Base-by-base conservation (phyloP, 2,888 invertebrate genomes). In the Ectemnius lituratus region DNA sequence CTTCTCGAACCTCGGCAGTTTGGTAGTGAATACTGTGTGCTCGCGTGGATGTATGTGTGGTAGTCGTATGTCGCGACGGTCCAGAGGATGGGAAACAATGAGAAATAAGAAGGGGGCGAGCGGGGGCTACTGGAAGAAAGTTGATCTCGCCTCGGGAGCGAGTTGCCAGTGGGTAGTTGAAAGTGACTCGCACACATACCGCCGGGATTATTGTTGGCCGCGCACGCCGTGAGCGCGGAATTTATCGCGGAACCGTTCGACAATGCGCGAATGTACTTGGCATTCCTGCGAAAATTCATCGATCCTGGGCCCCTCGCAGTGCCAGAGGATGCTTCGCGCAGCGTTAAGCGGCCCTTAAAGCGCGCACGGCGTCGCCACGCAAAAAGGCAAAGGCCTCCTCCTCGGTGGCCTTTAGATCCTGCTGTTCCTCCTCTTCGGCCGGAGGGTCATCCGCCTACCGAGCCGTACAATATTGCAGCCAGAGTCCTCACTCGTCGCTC, bases 381-480 rank as follows among this genome's bases (percentile, higher is more conserved):
- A 62, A 58, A 70, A 69, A 71, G 61, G n/a, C 23, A 70, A 73
- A 78, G 70, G 73, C 69, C 76, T 37, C 37, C 37, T 37, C 37
- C 37, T 80, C 20, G 72, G 27, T 67, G 70, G 69, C 73, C 66
- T 67, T 76, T 73, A 70, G 76, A 73, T 66, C 67, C 73, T 57
- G 66, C 66, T 37, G 37, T 37, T 37, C 37, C 37, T 37, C 11
- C 37, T 6, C 37, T 37, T 11, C 76, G 76, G 76, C 78, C 81
- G 63, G 59, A 63, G 76, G 82, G 76, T 84, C 84, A 83, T 82
- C 80, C 78, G 70, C 68, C 68, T 78, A 77, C 5, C 76, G 76
- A 79, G 73, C 70, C 75, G 78, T 68, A 75, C 83, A 81, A 84
- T 84, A 78, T 83, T 73, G 76, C 75, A 73, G 78, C 78, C 78